These are phyloP conservation scores for Holothuria leucospilota DNA, from an alignment of 53 echinoderm and acorn worm genomes.

Conservation along the genomic window DNA sequence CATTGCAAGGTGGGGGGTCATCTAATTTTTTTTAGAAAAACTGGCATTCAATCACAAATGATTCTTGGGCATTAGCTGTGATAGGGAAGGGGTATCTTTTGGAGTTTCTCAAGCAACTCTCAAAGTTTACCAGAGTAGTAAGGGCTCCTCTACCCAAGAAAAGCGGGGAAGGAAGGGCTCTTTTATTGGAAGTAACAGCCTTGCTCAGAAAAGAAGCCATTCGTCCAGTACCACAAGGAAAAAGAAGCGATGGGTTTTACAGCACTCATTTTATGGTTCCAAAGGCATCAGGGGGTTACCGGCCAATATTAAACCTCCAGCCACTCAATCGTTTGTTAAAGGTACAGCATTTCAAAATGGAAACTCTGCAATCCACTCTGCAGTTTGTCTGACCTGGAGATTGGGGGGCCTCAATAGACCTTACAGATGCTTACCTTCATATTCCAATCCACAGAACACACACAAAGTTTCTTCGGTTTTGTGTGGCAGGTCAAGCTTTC, in stretches of 20 bases:
- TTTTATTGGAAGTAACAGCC: background rate
- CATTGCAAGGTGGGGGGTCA: no score
- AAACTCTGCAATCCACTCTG: background rate
- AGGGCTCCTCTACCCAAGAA: background rate
- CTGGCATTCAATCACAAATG: no score
- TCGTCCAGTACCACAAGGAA: background rate
- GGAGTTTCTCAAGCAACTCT: background rate
- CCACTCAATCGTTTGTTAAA: background rate
- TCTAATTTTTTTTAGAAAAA: no score
- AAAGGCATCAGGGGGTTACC: conserved; percentile 10
- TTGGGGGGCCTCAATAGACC: conserved; percentile 9
- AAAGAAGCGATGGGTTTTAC: background rate
- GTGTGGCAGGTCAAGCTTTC: background rate
- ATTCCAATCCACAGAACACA: background rate
- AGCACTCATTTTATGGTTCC: background rate
- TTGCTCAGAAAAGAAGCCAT: background rate
- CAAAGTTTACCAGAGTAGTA: background rate
- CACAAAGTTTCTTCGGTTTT: no score
- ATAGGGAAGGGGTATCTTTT: background rate
- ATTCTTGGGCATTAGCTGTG: no score
- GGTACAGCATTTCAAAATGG: conserved; percentile 3
- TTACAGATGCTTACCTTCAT: conserved; percentile 16
- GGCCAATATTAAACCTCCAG: background rate
- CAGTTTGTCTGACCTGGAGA: background rate
- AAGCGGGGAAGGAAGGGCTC: background rate